Percentiles rank a stretch among this genome's conserved stretches.
Evolutionary conservation across 2,113 vertebrate genomes (phyloP).

Genomic region (Pavo muticus): DNA sequence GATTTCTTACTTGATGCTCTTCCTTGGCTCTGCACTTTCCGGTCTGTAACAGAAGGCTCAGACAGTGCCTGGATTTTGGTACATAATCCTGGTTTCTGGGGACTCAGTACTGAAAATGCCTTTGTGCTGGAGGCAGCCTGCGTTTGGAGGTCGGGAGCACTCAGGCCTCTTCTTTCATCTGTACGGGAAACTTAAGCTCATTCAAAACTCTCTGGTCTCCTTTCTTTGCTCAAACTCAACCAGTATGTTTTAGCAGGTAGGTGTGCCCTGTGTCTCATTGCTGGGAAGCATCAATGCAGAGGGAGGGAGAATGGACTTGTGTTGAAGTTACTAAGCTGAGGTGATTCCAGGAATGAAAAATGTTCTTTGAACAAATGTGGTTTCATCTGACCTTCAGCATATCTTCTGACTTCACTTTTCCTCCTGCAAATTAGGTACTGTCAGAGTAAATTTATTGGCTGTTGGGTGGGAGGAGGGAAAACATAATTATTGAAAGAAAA

Average conservation of each 20-base stretch:
- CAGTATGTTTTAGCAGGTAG: neutral
- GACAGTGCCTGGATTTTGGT: neutral
- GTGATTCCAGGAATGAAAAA: neutral
- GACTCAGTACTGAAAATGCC: neutral
- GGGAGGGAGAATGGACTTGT: neutral
- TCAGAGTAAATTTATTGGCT: neutral
- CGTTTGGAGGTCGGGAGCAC: neutral
- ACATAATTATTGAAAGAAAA: neutral
- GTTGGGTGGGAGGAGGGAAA: neutral
- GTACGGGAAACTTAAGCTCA: neutral
- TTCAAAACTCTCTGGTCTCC: neutral
- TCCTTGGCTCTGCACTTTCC: neutral
- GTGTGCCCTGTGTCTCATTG: fast-evolving
- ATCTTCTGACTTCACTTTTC: neutral
- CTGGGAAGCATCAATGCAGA: neutral
- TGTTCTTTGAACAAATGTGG: neutral
- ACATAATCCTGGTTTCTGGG: neutral
- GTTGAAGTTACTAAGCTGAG: neutral
- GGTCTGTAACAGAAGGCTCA: neutral
- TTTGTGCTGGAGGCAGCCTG: neutral
- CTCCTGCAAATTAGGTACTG: neutral
- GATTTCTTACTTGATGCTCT: neutral
- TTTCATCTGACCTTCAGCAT: neutral
- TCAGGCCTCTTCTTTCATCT: neutral
- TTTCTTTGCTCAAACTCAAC: neutral